Evolutionary conservation across 2,888 invertebrate genomes (phyloP).

Genomic region (Dolichomitus sp.): DNA sequence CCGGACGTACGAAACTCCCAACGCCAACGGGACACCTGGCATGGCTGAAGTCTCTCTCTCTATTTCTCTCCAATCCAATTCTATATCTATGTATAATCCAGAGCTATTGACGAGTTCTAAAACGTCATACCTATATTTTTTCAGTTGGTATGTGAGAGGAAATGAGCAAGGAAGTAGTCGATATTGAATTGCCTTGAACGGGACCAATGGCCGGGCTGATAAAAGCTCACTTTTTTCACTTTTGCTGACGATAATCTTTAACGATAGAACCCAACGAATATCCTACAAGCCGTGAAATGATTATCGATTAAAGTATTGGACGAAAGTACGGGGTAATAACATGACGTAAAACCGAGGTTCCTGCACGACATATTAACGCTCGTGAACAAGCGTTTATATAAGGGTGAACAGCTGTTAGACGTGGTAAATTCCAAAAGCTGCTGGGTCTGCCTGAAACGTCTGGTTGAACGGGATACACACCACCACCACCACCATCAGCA

Average conservation of each 20-base stretch:
- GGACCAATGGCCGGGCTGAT: not conserved
- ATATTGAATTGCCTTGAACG: constrained; percentile 1
- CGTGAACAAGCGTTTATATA: constrained; percentile 40
- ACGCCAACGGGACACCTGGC: constrained; percentile 50
- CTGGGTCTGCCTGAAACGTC: constrained; percentile 10
- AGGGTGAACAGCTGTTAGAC: constrained; percentile 57
- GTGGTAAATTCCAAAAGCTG: constrained; percentile 61
- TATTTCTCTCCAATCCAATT: not conserved
- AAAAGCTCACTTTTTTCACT: constrained; percentile 10
- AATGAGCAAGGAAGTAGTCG: not conserved
- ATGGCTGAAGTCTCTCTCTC: constrained; percentile 2
- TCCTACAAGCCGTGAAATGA: constrained; percentile 12
- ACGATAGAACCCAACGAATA: not conserved
- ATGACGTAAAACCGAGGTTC: constrained; percentile 22
- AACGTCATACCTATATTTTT: constrained; percentile 29
- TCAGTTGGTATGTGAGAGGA: constrained; percentile 1
- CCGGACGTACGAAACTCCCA: constrained; percentile 69
- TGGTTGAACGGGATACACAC: not conserved
- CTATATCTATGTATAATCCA: constrained; percentile 1
- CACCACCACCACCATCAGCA: not conserved
- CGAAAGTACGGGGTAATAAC: constrained; percentile 21
- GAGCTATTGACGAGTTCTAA: constrained; percentile 28
- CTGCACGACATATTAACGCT: constrained; percentile 43
- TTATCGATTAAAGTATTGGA: constrained; percentile 33
- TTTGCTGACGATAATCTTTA: constrained; percentile 11